A percentile compares a stretch with the other conserved stretches of the same genome.
Evolutionary conservation across 2,797 vertebrate genomes (phyloP).

Genomic region (Centropyge bicolor): DNA sequence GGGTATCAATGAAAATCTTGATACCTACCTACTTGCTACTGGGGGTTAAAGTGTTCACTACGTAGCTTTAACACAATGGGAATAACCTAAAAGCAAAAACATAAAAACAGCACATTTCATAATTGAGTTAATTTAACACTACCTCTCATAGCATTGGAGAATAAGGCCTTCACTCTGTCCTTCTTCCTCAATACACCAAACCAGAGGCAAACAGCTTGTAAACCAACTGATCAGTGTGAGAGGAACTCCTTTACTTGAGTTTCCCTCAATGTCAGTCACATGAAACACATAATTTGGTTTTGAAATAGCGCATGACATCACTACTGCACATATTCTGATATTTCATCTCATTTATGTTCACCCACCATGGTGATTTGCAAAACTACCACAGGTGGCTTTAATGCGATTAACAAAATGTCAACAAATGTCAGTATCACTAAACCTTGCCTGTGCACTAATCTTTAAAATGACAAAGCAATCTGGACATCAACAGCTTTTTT

Average conservation of each 20-base stretch:
- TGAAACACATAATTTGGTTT: not conserved
- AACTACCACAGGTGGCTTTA: conserved; percentile 7
- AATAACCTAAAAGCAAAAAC: not conserved
- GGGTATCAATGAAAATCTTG: not conserved
- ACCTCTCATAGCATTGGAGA: not conserved
- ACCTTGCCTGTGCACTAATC: conserved; percentile 3
- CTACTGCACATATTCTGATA: not conserved
- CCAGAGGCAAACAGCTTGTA: not conserved
- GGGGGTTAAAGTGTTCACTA: not conserved
- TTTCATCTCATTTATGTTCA: not conserved
- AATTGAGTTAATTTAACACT: not conserved
- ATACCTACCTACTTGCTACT: too few relatives aligned
- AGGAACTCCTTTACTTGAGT: not conserved
- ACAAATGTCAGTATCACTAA: conserved; percentile 35
- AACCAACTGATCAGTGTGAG: not conserved
- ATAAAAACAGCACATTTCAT: not conserved
- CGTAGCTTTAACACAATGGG: too few relatives aligned
- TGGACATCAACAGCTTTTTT: not conserved
- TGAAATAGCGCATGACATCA: not conserved
- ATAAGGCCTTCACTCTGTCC: not conserved
- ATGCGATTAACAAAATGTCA: conserved; percentile 38
- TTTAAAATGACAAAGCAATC: conserved; percentile 26
- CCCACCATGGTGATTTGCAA: not conserved
- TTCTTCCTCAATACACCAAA: not conserved
- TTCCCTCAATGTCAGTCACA: not conserved